Evolutionary conservation across 1,140 invertebrate species (phyloP).

Genomic region (Zophobas atratus): DNA sequence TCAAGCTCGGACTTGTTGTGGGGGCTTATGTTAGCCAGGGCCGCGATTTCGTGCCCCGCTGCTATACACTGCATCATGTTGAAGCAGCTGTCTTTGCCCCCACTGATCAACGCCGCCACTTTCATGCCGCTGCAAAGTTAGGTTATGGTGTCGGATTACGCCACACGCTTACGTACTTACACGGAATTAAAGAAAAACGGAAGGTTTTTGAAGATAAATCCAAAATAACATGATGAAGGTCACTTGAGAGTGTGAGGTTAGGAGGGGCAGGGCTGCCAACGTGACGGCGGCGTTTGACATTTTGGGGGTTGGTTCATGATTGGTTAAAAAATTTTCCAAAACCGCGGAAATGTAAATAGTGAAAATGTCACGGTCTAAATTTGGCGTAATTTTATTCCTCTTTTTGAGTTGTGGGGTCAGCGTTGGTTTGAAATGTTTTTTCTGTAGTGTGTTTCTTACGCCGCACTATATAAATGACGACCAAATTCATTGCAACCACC

Average conservation of each 20-base stretch:
- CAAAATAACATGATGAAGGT: constrained; percentile 43
- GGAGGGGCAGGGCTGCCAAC: background rate
- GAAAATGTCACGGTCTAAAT: no score
- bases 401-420: no score
- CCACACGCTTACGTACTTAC: background rate
- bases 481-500: no score
- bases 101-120: constrained; percentile 93
- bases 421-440: no score
- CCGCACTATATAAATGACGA: no score
- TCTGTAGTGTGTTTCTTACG: no score
- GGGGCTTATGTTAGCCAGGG: constrained; percentile 95
- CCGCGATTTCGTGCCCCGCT: constrained; percentile 96
- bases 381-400: no score
- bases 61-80: constrained; percentile 98
- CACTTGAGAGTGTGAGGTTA: constrained; percentile 45
- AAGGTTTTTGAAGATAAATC: constrained; percentile 1
- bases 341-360: no score
- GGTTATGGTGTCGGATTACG: background rate
- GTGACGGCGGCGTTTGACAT: background rate
- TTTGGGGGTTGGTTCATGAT: background rate
- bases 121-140: constrained; percentile 75
- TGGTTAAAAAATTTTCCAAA: background rate
- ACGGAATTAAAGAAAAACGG: background rate
- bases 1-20: constrained; percentile 94
- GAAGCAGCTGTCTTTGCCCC: constrained; percentile 99